These are phyloP conservation scores for Daktulosphaira vitifoliae DNA, from an alignment of 1,140 invertebrate species.

Conservation along the genomic window DNA sequence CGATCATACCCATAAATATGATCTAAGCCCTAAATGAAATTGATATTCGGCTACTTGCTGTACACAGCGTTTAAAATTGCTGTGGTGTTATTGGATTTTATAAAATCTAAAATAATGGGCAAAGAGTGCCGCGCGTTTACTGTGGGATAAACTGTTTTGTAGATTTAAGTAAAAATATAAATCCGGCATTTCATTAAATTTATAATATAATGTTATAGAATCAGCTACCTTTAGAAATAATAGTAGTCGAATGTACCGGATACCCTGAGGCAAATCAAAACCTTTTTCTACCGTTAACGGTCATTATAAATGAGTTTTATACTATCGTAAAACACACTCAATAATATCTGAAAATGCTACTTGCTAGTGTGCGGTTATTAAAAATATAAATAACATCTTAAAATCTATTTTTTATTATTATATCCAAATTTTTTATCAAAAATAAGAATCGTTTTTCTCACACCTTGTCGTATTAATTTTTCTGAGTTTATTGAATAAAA, in stretches of 20 bases:
- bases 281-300: background rate
- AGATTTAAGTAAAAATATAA: background rate
- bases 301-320: too few relatives aligned
- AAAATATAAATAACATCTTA: too few relatives aligned
- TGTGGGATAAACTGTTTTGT: background rate
- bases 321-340: too few relatives aligned
- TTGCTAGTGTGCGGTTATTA: too few relatives aligned
- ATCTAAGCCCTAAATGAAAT: conserved; percentile 19
- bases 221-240: conserved; percentile 4
- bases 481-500: too few relatives aligned
- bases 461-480: too few relatives aligned
- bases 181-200: background rate
- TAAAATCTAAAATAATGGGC: background rate
- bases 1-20: background rate
- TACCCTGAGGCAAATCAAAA: conserved; percentile 9
- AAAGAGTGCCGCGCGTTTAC: background rate
- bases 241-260: background rate
- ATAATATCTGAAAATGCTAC: too few relatives aligned
- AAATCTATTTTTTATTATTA: too few relatives aligned
- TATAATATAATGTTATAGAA: conserved; percentile 5
- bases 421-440: too few relatives aligned
- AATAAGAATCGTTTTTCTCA: too few relatives aligned
- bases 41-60: conserved; percentile 16
- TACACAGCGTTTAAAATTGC: background rate
- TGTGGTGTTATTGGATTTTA: background rate